Percentiles rank a stretch among this genome's conserved stretches.
Conservation (phyloP, 2,888 invertebrate species). For the Diogma glabrata region DNA sequence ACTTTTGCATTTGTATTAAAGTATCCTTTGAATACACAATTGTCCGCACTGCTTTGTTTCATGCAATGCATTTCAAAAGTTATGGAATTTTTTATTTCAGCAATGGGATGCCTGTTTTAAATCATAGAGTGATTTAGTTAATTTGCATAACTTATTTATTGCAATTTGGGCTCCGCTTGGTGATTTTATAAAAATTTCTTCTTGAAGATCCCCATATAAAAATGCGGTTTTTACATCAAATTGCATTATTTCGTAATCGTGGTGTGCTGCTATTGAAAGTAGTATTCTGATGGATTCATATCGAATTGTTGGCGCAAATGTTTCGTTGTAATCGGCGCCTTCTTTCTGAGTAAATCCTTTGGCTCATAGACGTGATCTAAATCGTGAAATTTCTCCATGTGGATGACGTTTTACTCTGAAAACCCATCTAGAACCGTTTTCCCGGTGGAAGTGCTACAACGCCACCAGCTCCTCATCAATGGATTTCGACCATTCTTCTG, state of each 20-base stretch:
- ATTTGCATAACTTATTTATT: neutral
- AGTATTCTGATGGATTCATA: neutral
- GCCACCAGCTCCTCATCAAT: neutral
- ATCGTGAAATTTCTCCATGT: neutral
- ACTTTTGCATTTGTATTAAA: conserved; percentile 5
- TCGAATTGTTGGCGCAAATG: too few relatives aligned
- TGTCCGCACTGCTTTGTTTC: conserved; percentile 9
- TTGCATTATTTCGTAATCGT: neutral
- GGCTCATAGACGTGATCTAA: too few relatives aligned
- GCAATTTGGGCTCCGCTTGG: neutral
- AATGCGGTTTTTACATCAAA: conserved; percentile 3
- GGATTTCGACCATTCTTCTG: neutral
- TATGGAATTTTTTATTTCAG: too few relatives aligned
- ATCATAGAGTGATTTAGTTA: neutral
- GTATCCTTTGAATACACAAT: conserved; percentile 10
- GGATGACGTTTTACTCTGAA: neutral
- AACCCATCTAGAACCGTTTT: neutral
- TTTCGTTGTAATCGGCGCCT: too few relatives aligned
- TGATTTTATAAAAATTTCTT: neutral
- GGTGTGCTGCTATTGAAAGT: neutral
- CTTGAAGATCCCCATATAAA: neutral
- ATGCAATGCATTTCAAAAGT: conserved; percentile 7
- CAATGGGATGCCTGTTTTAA: neutral
- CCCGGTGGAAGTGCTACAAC: neutral
- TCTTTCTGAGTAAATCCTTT: too few relatives aligned